Percentiles rank a stretch among this genome's conserved stretches.
Evolutionary conservation across 1,140 invertebrate genomes (phyloP).

Genomic region (Drosophila azteca): DNA sequence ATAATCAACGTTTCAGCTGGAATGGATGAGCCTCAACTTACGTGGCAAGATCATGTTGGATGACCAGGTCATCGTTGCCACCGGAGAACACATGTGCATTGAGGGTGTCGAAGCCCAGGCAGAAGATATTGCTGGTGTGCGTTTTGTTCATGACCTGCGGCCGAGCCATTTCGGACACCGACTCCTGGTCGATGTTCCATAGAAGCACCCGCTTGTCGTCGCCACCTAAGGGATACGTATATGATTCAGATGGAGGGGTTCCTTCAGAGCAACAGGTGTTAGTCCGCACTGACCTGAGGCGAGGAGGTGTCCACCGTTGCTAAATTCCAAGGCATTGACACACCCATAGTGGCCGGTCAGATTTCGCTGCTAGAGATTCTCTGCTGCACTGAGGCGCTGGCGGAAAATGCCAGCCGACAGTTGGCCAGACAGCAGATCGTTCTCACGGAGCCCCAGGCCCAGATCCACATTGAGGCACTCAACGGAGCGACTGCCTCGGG

Average conservation of each 20-base stretch:
- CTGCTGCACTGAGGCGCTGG: constrained; percentile 87
- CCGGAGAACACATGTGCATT: constrained; percentile 95
- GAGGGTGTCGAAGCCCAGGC: constrained; percentile 91
- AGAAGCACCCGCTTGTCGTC: constrained; percentile 95
- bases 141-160: constrained; percentile 91
- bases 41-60: constrained; percentile 92
- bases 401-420: constrained; percentile 85
- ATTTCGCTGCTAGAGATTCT: constrained; percentile 93
- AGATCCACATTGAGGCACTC: constrained; percentile 61
- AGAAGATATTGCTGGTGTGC: constrained; percentile 97
- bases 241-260: neutral
- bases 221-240: constrained; percentile 87
- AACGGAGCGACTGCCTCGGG: constrained; percentile 21
- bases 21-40: constrained; percentile 82
- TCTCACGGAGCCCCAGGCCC: constrained; percentile 51
- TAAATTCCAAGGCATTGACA: constrained; percentile 98
- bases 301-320: constrained; percentile 92
- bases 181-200: constrained; percentile 94
- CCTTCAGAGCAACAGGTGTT: constrained; percentile 44
- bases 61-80: constrained; percentile 97
- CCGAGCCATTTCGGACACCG: constrained; percentile 86
- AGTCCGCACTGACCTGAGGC: constrained; percentile 89
- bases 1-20: neutral
- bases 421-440: constrained; percentile 42
- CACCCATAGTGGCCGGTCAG: constrained; percentile 96